Conservation (phyloP, 2,888 invertebrate species). For the Vanessa cardui region DNA sequence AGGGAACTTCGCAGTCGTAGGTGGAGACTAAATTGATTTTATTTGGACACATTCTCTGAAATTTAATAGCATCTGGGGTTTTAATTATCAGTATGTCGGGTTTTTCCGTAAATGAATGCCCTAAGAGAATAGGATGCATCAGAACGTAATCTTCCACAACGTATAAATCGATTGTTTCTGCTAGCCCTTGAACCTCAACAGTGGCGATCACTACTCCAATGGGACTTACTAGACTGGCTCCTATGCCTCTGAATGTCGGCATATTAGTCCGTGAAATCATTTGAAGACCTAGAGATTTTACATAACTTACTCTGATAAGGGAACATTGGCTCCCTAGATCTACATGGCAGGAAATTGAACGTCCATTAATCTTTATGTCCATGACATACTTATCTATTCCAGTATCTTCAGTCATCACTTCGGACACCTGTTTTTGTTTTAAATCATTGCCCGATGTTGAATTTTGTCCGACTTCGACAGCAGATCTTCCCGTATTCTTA, state of each 20-base stretch:
- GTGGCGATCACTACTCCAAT: constrained; percentile 27
- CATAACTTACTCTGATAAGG: constrained; percentile 35
- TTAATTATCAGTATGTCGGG: constrained; percentile 41
- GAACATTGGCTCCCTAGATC: constrained; percentile 47
- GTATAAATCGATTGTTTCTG: constrained; percentile 31
- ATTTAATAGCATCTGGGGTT: constrained; percentile 34
- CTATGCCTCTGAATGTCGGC: constrained; percentile 38
- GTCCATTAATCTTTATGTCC: constrained; percentile 30
- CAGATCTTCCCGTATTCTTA: no score
- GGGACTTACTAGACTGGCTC: constrained; percentile 36
- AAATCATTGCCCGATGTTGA: not conserved
- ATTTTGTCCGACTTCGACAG: no score
- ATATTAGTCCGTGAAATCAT: not conserved
- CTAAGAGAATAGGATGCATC: constrained; percentile 37
- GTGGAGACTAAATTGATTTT: not conserved
- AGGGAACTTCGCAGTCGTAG: not conserved
- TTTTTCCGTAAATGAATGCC: constrained; percentile 43
- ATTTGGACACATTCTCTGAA: not conserved
- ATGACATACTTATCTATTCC: constrained; percentile 30
- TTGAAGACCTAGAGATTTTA: constrained; percentile 22
- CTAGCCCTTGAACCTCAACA: constrained; percentile 38
- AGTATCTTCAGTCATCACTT: not conserved
- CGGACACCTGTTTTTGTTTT: not conserved
- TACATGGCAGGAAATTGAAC: constrained; percentile 38
- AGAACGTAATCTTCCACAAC: constrained; percentile 40